Base-by-base conservation (phyloP, 2,113 vertebrate genomes). In the Phalacrocorax brasilianus region DNA sequence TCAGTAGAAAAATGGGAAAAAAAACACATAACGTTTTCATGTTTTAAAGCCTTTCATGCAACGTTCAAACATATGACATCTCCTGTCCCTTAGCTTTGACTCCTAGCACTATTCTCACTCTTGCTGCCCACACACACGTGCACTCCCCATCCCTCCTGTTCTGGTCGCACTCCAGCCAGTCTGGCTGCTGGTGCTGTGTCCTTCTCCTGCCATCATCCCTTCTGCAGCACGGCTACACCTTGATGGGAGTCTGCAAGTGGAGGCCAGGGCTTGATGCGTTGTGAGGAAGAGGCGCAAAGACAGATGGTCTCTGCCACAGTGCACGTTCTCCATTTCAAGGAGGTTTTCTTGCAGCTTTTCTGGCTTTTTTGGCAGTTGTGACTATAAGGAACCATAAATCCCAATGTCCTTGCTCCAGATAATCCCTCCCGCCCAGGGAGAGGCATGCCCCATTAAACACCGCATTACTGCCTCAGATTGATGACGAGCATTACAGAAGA, bases 331-430 rank as follows among this genome's bases (percentile, higher is more conserved):
- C 9, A 3, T 63, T 81, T 78, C 56, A 55, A 55, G 71, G 52
- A 93, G 23, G 13, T 44, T 85, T 91, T 68, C 72, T 32, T 50
- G 14, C 16, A 38, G 38, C 21, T 83, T 83, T 83, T 79, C 56
- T 81, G 38, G 38, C 0, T 88, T 91, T 91, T 74, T 33, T 86
- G 42, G 66, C 72, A 80, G 50, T 59, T 71, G 58, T 83, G 75
- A 53, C 42, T 85, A 16, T 67, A 67, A 91, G 49, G 68, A 95
- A 56, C 33, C 76, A 75, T 95, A 88, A 96, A 96, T 86, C 55
- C 59, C 2, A 1, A 27, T 61, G 56, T 93, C 75, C 63, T 83
- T 91, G 75, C 71, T 50, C 75, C 52, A 38, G 45, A 62, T 76
- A 73, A 73, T 28, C 67, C 42, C 52, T 91, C 44, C 33, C 59